These are phyloP conservation scores for Meriones unguiculatus DNA, from an alignment of 2,113 vertebrate species.

Conservation along the genomic window DNA sequence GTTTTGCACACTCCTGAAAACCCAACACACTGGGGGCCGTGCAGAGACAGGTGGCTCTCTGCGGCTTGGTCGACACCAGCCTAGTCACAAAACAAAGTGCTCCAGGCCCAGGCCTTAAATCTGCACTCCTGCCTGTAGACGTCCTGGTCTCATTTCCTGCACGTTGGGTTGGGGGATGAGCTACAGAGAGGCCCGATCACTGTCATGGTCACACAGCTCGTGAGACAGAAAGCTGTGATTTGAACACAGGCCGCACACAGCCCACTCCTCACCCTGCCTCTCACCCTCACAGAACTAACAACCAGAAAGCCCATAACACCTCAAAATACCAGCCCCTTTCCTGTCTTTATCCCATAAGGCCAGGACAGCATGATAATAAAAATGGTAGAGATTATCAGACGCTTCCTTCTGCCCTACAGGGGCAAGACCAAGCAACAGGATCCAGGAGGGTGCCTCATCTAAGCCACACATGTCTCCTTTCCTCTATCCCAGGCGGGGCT, in stretches of 20 bases:
- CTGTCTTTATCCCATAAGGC: neutral
- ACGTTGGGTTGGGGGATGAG: neutral
- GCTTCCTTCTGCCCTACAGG: neutral
- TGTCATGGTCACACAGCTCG: neutral
- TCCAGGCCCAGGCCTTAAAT: neutral
- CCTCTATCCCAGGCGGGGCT: neutral
- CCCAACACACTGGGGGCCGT: neutral
- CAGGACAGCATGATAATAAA: too few species aligned
- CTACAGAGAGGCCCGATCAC: neutral
- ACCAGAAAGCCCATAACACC: neutral
- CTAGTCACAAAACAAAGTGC: too few species aligned
- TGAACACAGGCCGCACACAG: neutral
- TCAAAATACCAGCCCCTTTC: neutral
- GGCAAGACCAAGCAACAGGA: neutral
- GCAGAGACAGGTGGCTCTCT: neutral
- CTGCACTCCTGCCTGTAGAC: accelerated
- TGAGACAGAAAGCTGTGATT: neutral
- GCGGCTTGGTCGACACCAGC: neutral
- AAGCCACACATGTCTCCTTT: neutral
- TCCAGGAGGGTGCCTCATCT: neutral
- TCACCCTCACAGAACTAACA: accelerated
- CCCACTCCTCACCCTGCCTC: neutral
- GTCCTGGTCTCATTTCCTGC: accelerated
- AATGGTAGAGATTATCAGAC: neutral
- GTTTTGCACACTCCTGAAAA: neutral